phyloP scores from a whole-genome alignment of 53 echinoderm and acorn worm genomes.

The Antedon mediterranea region DNA sequence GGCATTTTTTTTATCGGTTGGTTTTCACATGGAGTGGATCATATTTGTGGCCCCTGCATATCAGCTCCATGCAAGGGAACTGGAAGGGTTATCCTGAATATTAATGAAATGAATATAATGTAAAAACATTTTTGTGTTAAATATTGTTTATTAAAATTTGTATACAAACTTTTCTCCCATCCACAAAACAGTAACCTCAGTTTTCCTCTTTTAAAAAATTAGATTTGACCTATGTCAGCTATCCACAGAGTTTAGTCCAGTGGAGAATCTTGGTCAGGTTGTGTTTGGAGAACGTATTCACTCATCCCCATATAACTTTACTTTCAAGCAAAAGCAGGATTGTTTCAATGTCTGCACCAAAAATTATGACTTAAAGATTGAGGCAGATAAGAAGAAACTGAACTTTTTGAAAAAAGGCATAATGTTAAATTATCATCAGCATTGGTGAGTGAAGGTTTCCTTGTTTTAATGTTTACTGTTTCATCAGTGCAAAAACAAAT shows the following conservation, averaged over 20 bases:
- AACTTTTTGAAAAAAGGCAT: conserved; percentile 62
- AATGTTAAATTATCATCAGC: conserved; percentile 84
- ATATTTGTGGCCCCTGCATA: too few relatives aligned
- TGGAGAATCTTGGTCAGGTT: conserved; percentile 92
- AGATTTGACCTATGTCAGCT: conserved; percentile 89
- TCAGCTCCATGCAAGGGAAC: too few relatives aligned
- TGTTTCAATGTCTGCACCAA: conserved; percentile 69
- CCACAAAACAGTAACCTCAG: too few relatives aligned
- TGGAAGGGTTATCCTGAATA: too few relatives aligned
- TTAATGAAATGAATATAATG: too few relatives aligned
- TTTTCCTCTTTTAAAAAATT: too few relatives aligned
- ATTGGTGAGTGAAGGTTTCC: conserved; percentile 44
- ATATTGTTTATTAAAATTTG: too few relatives aligned
- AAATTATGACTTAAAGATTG: conserved; percentile 25
- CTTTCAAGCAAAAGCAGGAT: conserved; percentile 27
- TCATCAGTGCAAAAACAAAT: too few relatives aligned
- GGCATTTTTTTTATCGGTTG: too few relatives aligned
- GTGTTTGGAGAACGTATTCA: conserved; percentile 89
- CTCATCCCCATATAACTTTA: conserved; percentile 81
- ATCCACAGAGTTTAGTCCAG: conserved; percentile 29
- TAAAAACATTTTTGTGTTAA: too few relatives aligned
- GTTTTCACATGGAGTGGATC: too few relatives aligned
- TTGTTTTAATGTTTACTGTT: neutral
- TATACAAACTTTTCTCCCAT: too few relatives aligned
- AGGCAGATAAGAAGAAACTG: conserved; percentile 14